phyloP scores from a whole-genome alignment of 92 coral and sea anemone genomes.

The Meandrina meandrites region DNA sequence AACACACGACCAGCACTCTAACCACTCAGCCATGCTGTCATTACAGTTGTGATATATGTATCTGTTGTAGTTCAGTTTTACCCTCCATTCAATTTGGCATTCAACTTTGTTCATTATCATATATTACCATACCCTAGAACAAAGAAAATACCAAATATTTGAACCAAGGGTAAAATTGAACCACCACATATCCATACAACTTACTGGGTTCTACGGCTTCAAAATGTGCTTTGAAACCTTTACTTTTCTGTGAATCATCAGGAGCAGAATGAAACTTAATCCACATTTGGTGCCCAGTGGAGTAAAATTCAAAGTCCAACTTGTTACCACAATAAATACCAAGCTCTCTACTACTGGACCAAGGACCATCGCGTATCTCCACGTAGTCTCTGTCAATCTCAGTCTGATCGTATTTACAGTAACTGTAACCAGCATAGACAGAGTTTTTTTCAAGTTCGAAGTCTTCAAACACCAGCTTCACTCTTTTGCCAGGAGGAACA shows the following conservation, averaged over 20 bases:
- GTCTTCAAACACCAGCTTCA: not conserved
- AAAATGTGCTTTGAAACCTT: conserved; percentile 11
- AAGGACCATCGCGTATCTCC: not conserved
- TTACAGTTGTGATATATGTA: no score
- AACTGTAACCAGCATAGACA: not conserved
- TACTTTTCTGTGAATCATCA: not conserved
- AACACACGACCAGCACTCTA: no score
- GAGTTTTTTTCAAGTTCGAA: not conserved
- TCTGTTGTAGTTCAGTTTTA: no score
- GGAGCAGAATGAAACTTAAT: not conserved
- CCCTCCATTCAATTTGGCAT: no score
- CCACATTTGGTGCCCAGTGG: not conserved
- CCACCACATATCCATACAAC: no score
- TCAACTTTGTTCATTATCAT: no score
- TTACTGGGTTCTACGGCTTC: conserved; percentile 5
- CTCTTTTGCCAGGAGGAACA: not conserved
- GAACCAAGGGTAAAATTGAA: no score
- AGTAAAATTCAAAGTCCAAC: not conserved
- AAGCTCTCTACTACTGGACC: not conserved
- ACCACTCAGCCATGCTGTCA: no score
- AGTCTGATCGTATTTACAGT: not conserved
- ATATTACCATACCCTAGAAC: no score
- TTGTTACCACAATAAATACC: not conserved
- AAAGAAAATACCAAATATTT: no score
- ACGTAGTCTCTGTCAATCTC: not conserved